Evolutionary conservation across 2,888 invertebrate genomes (phyloP).

Genomic region (Lordiphosa andalusiaca): DNA sequence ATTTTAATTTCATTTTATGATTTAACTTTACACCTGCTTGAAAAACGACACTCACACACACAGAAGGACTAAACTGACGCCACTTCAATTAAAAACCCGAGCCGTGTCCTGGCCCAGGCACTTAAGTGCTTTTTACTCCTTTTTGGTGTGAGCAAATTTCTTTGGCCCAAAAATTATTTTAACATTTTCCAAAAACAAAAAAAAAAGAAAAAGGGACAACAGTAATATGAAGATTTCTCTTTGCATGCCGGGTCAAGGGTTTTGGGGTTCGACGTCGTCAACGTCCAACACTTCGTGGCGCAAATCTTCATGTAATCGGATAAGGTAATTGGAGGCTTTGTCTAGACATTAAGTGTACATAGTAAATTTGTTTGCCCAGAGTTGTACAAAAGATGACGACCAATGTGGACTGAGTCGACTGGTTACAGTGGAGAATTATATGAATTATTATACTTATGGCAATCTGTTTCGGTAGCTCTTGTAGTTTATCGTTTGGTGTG

Average conservation of each 20-base stretch:
- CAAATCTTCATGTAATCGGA: constrained; percentile 79
- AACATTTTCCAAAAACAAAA: constrained; percentile 49
- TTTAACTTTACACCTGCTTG: constrained; percentile 79
- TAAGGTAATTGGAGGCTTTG: constrained; percentile 80
- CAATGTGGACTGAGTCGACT: constrained; percentile 16
- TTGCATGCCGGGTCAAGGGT: constrained; percentile 57
- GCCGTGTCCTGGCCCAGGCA: constrained; percentile 45
- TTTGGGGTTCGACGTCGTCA: constrained; percentile 29
- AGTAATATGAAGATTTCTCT: constrained; percentile 57
- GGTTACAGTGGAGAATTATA: constrained; percentile 25
- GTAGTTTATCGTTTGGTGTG: too few species aligned
- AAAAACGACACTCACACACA: constrained; percentile 28
- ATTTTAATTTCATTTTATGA: constrained; percentile 79
- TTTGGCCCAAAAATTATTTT: constrained; percentile 57
- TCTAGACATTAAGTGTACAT: constrained; percentile 79
- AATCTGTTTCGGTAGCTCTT: too few species aligned
- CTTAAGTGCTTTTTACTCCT: constrained; percentile 70
- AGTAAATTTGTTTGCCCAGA: constrained; percentile 66
- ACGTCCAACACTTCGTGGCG: constrained; percentile 55
- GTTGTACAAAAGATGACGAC: constrained; percentile 41
- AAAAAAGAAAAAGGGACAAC: constrained; percentile 39
- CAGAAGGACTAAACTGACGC: constrained; percentile 37
- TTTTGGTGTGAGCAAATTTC: constrained; percentile 55
- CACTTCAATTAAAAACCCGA: constrained; percentile 76
- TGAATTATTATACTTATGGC: neutral